These are phyloP conservation scores for Pseudanteris insignis DNA, from an alignment of 2,888 invertebrate species.

Conservation along the genomic window DNA sequence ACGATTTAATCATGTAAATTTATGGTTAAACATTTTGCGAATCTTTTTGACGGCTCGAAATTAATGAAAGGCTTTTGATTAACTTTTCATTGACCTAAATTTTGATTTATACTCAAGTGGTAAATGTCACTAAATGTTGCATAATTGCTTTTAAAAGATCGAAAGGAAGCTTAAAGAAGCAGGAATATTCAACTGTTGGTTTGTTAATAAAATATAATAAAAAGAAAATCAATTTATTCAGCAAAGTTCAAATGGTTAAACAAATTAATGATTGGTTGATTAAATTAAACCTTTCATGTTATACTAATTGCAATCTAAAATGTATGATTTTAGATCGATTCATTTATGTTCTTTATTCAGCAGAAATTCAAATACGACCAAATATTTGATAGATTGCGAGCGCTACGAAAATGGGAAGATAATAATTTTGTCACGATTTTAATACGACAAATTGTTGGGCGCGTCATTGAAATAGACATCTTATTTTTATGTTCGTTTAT, in stretches of 20 bases:
- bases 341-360: constrained; percentile 3
- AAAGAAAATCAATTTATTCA: too few relatives aligned
- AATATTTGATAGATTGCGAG: constrained; percentile 16
- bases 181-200: too few relatives aligned
- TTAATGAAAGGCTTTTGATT: constrained; percentile 36
- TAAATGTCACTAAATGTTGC: too few relatives aligned
- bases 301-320: neutral
- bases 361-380: constrained; percentile 10
- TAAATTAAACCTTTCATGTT: too few relatives aligned
- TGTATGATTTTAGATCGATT: constrained; percentile 7
- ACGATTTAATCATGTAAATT: constrained; percentile 27
- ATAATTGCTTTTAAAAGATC: too few relatives aligned
- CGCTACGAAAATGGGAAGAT: constrained; percentile 14
- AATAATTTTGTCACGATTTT: constrained; percentile 27
- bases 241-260: too few relatives aligned
- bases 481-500: constrained; percentile 36
- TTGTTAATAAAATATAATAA: too few relatives aligned
- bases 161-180: too few relatives aligned
- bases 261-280: too few relatives aligned
- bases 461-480: constrained; percentile 25
- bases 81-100: constrained; percentile 30
- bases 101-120: too few relatives aligned
- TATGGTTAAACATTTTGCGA: constrained; percentile 24
- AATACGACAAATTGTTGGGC: constrained; percentile 36
- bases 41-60: constrained; percentile 23